phyloP scores from a whole-genome alignment of 2,888 invertebrate genomes.

The Neria commutata region DNA sequence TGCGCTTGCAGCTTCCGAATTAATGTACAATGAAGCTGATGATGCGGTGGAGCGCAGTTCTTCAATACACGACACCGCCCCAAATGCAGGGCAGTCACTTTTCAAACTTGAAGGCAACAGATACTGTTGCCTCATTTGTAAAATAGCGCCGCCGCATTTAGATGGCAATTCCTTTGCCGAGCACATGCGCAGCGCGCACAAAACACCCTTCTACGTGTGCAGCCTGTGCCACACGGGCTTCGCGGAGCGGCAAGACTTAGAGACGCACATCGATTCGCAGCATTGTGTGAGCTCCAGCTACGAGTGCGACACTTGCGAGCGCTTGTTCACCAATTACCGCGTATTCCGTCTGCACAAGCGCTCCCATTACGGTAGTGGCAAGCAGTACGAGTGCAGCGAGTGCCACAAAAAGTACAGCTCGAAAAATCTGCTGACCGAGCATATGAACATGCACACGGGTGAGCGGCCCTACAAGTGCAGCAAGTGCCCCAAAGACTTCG shows the following conservation, averaged over 20 bases:
- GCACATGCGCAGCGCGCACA: constrained; percentile 70
- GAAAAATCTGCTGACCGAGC: constrained; percentile 73
- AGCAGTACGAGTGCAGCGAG: constrained; percentile 69
- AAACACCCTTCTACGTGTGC: constrained; percentile 72
- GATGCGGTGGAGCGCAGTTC: no score
- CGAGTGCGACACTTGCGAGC: constrained; percentile 67
- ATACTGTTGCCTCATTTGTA: constrained; percentile 63
- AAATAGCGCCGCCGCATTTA: no score
- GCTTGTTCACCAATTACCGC: constrained; percentile 68
- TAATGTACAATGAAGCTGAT: not conserved
- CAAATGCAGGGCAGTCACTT: no score
- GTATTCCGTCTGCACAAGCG: constrained; percentile 70
- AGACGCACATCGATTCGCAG: constrained; percentile 70
- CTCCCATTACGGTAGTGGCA: constrained; percentile 68
- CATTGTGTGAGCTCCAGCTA: constrained; percentile 44
- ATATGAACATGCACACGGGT: constrained; percentile 74
- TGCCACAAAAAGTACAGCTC: constrained; percentile 76
- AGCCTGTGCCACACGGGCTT: constrained; percentile 73
- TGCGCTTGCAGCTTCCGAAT: not conserved
- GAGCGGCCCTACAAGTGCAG: constrained; percentile 71
- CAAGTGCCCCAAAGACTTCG: constrained; percentile 74
- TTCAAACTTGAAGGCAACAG: constrained; percentile 40
- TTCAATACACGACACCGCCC: no score
- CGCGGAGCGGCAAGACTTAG: constrained; percentile 68
- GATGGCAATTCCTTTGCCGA: constrained; percentile 68